Evolutionary conservation across 2,888 invertebrate genomes (phyloP).

Genomic region (Notodonta dromedarius): DNA sequence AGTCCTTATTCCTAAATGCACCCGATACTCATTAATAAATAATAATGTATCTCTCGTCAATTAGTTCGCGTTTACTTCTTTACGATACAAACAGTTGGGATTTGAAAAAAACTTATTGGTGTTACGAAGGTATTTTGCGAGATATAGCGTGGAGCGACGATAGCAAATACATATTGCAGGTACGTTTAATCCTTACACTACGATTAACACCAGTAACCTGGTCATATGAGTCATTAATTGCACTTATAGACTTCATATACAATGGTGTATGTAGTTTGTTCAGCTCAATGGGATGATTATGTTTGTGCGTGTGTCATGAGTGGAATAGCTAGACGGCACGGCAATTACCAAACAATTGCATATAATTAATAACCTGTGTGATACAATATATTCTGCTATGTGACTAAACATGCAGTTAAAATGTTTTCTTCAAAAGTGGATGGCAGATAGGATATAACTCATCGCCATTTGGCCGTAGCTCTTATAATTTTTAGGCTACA

Average conservation of each 20-base stretch:
- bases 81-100: constrained; percentile 83
- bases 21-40: constrained; percentile 15
- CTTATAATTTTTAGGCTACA: no score
- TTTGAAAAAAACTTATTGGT: constrained; percentile 78
- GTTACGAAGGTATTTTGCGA: constrained; percentile 70
- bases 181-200: constrained; percentile 32
- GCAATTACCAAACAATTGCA: no score
- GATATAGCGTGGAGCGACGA: constrained; percentile 81
- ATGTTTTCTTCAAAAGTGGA: no score
- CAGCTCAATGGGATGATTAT: no score
- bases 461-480: no score
- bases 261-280: background rate
- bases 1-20: constrained; percentile 23
- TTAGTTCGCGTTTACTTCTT: constrained; percentile 82
- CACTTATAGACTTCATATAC: no score
- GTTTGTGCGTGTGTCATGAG: no score
- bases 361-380: no score
- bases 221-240: background rate
- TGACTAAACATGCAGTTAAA: no score
- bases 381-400: no score
- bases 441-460: no score
- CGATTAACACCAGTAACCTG: background rate
- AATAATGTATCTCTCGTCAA: constrained; percentile 83
- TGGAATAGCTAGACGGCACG: no score
- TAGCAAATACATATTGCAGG: constrained; percentile 80